Evolutionary conservation across 2,888 invertebrate species (phyloP), one percentile per base, ranked within the genome.

Genomic region (Euzetes globulus): DNA sequence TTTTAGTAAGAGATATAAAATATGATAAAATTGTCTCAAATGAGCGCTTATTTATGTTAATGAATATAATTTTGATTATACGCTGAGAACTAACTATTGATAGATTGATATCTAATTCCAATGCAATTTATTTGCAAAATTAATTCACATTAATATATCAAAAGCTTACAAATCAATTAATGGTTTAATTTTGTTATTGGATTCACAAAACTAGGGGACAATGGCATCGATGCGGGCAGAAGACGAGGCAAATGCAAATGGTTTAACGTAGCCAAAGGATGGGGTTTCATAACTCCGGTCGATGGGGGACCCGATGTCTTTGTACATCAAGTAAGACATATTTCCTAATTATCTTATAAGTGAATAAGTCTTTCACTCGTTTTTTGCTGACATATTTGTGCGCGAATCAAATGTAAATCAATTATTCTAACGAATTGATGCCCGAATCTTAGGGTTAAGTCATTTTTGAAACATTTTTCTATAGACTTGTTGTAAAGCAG

Each of bases 191-290:
- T 33, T 4, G 7, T 6, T 33, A 6, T 33, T 33, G 33, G 7
- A 6, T 33, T 33, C 33, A n/a, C 33, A 33, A 33, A 33, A n/a
- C n/a, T 52, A 58, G 58, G 58, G 58, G 58, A 58, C 2, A 58
- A 58, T 22, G 58, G 33, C 33, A 33, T 22, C 25, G 58, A 58
- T 22, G 58, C n/a, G 58, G 81, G 80, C 75, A 80, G 82, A 80
- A 87, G 90, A 78, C 86, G 87, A 81, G 92, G 92, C 76, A 88
- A 88, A 82, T 94, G 93, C 86, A 94, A 94, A 86, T 94, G 94
- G 94, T 94, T 94, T 85, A 94, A 94, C 84, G 93, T 94, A 78
- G 91, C 91, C 79, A 94, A 94, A 84, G 94, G 94, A 77, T 94
- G 92, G 91, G 94, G 94, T 77, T 94, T 94, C 84, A 89, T 94